Conservation (phyloP, 2,797 vertebrate genomes). For the Myoxocephalus aenaeus region DNA sequence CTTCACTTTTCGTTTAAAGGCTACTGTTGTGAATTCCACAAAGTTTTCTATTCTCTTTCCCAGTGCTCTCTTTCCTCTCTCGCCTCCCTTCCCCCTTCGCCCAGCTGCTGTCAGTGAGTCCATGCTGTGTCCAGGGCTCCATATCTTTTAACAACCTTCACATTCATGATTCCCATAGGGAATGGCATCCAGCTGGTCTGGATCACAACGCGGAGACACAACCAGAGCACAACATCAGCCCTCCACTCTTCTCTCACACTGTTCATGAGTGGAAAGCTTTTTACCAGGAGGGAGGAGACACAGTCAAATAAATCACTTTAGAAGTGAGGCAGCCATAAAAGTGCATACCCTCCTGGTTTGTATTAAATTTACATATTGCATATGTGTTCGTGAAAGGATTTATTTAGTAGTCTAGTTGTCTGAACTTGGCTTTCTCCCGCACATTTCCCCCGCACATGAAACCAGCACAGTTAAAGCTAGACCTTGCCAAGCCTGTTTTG, state of each 20-base stretch:
- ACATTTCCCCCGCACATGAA: conserved; percentile 55
- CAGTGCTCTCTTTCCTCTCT: conserved; percentile 55
- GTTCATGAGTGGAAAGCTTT: conserved; percentile 62
- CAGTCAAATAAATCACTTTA: conserved; percentile 52
- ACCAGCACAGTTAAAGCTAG: conserved; percentile 63
- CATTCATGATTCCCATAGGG: conserved; percentile 86
- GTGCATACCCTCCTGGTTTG: conserved; percentile 9
- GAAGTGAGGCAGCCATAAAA: conserved; percentile 29
- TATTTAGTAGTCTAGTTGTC: background rate
- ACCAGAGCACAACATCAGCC: conserved; percentile 81
- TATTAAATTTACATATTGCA: conserved; percentile 26
- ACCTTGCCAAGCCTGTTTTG: conserved; percentile 78
- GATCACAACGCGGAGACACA: conserved; percentile 81
- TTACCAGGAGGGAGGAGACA: conserved; percentile 52
- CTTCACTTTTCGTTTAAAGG: conserved; percentile 43
- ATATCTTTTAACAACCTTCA: conserved; percentile 90
- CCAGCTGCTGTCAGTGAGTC: conserved; percentile 91
- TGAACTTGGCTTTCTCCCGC: conserved; percentile 24
- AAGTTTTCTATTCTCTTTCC: conserved; percentile 71
- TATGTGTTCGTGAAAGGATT: conserved; percentile 16
- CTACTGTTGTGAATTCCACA: conserved; percentile 71
- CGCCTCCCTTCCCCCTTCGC: conserved; percentile 79
- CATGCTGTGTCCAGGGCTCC: conserved; percentile 84
- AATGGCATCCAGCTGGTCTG: conserved; percentile 88
- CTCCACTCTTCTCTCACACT: conserved; percentile 69